Evolutionary conservation across 2,113 vertebrate genomes (phyloP).

Genomic region (Laticauda colubrina): DNA sequence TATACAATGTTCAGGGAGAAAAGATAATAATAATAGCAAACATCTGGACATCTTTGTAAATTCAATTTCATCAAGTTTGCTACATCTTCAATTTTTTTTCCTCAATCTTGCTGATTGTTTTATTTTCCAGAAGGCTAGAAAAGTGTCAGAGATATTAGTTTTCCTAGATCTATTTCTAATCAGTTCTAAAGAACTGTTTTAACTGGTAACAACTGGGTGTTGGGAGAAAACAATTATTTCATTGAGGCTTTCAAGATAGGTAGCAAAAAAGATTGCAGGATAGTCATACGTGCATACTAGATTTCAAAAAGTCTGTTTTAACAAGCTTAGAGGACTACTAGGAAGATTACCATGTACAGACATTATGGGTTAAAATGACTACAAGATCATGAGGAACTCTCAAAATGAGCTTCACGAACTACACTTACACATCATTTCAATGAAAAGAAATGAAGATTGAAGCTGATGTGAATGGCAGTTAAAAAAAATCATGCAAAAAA

Average conservation of each 20-base stretch:
- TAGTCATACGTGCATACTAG: background rate
- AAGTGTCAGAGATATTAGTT: background rate
- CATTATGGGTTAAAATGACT: background rate
- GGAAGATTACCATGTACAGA: background rate
- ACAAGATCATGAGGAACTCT: background rate
- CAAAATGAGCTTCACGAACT: background rate
- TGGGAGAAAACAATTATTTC: background rate
- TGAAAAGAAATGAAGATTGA: background rate
- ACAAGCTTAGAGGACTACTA: background rate
- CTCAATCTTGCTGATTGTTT: background rate
- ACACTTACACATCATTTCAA: background rate
- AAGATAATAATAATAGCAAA: background rate
- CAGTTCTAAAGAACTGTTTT: background rate
- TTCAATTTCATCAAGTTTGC: background rate
- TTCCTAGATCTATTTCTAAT: background rate
- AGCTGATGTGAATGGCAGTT: background rate
- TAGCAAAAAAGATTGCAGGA: background rate
- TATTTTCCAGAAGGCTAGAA: background rate
- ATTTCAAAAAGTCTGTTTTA: background rate
- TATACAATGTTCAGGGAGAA: background rate
- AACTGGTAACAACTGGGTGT: background rate
- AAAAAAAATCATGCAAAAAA: background rate
- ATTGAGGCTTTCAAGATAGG: background rate
- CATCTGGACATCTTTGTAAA: background rate
- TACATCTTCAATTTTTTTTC: background rate